Conservation (phyloP, 2,113 vertebrate species). For the Seriola dumerili region DNA sequence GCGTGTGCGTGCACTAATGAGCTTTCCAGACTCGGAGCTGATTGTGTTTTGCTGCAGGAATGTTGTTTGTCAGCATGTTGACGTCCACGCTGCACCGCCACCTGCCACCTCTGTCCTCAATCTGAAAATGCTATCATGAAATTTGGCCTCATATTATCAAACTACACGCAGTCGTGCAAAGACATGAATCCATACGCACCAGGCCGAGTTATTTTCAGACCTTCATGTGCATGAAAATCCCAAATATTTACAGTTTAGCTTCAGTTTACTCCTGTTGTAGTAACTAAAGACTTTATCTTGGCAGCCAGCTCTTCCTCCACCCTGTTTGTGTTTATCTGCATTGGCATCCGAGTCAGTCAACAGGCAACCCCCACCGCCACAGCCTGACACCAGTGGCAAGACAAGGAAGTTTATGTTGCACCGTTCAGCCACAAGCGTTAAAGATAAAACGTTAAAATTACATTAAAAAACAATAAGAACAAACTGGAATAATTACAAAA, state of each 20-base stretch:
- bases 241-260: not conserved
- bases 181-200: too few species aligned
- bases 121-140: not conserved
- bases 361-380: not conserved
- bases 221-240: not conserved
- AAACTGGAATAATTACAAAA: too few species aligned
- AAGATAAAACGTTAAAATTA: too few species aligned
- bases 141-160: too few species aligned
- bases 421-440: too few species aligned
- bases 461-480: too few species aligned
- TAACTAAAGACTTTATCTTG: conserved; percentile 28
- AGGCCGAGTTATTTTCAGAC: not conserved
- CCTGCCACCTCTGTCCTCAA: conserved; percentile 23
- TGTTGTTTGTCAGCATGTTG: conserved; percentile 49
- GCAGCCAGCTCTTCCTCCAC: conserved; percentile 30
- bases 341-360: not conserved
- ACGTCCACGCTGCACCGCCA: conserved; percentile 27
- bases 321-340: conserved; percentile 36
- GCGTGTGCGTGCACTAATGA: conserved; percentile 28
- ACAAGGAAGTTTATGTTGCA: too few species aligned
- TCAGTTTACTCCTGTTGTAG: not conserved
- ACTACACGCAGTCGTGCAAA: not conserved
- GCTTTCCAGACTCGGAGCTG: conserved; percentile 47
- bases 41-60: conserved; percentile 61
- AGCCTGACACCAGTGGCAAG: too few species aligned